Percentiles rank a stretch among this genome's conserved stretches.
Evolutionary conservation across 92 coral and sea anemone species (phyloP).

Genomic region (Actinostola sp.): DNA sequence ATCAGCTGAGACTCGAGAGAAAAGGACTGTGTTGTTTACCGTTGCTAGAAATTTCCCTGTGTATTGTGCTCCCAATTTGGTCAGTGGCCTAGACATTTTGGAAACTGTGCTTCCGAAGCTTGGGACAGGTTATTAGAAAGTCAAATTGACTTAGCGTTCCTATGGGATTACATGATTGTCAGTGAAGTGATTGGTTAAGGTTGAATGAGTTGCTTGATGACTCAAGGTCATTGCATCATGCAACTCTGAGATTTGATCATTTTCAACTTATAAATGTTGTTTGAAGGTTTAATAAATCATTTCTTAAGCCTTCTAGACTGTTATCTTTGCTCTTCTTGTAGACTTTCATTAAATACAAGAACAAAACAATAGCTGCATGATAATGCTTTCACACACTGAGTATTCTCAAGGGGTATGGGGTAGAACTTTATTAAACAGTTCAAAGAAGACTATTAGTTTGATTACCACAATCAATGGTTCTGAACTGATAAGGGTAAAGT

Average conservation of each 20-base stretch:
- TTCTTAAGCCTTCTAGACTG: too few relatives aligned
- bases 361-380: too few relatives aligned
- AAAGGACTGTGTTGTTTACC: background rate
- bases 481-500: too few relatives aligned
- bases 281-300: too few relatives aligned
- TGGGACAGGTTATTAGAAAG: background rate
- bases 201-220: constrained; percentile 12
- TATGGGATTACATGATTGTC: background rate
- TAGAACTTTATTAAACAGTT: too few relatives aligned
- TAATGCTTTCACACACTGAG: too few relatives aligned
- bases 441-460: background rate
- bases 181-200: background rate
- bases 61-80: background rate
- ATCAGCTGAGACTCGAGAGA: background rate
- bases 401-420: too few relatives aligned
- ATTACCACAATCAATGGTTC: too few relatives aligned
- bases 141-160: background rate
- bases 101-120: background rate
- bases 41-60: background rate
- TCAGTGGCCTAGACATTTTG: background rate
- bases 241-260: background rate
- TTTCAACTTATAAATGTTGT: background rate
- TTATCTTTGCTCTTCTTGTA: too few relatives aligned
- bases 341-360: too few relatives aligned
- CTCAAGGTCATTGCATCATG: constrained; percentile 3